phyloP scores from a whole-genome alignment of 2,888 invertebrate genomes.

The Capitulum mitella region DNA sequence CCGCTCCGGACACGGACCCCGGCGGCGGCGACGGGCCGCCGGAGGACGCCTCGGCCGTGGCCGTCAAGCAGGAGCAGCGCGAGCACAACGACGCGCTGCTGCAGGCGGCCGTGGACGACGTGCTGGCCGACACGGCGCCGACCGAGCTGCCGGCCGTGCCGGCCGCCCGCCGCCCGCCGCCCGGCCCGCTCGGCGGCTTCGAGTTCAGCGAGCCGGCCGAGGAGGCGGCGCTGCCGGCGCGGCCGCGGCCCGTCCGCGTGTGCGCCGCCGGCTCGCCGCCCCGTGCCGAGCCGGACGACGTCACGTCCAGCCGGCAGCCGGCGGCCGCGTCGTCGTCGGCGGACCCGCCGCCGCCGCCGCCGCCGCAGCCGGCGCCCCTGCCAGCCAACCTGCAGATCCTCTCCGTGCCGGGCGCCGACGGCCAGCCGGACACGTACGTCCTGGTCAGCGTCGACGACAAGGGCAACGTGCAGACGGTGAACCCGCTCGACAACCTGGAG shows the following conservation, averaged over 20 bases:
- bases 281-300: background rate
- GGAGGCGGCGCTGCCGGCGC: background rate
- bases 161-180: background rate
- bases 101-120: slow-evolving; percentile 17
- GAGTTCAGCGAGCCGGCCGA: background rate
- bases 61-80: background rate
- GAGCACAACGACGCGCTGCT: slow-evolving; percentile 14
- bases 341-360: background rate
- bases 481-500: slow-evolving; percentile 13
- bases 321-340: background rate
- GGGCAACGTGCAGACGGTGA: slow-evolving; percentile 16
- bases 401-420: slow-evolving; percentile 6
- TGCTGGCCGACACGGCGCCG: slow-evolving; percentile 10
- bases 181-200: background rate
- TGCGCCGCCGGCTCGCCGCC: background rate
- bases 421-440: slow-evolving; percentile 15
- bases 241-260: background rate
- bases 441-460: background rate
- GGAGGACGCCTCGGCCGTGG: background rate
- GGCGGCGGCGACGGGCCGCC: no score
- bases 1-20: background rate
- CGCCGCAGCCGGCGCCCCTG: background rate
- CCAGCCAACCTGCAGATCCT: slow-evolving; percentile 23
- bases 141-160: background rate
- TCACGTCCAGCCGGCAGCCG: background rate